Evolutionary conservation across 2,888 invertebrate species (phyloP).

Genomic region (Saturnia japonica): DNA sequence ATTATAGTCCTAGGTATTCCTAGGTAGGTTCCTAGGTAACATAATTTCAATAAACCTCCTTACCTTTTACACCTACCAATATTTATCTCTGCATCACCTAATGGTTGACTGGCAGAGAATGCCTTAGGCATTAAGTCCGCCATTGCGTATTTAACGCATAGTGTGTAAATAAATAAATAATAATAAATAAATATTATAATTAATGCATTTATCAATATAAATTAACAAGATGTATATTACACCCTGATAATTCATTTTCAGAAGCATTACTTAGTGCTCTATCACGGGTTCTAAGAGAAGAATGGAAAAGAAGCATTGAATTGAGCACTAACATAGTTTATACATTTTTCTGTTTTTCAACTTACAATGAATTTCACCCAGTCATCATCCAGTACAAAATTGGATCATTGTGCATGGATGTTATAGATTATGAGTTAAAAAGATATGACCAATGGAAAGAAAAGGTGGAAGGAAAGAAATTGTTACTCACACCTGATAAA

Average conservation of each 20-base stretch:
- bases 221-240: neutral
- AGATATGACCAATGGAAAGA: slow-evolving; percentile 96
- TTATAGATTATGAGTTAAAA: slow-evolving; percentile 96
- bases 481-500: slow-evolving; percentile 71
- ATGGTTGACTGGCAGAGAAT: too few relatives aligned
- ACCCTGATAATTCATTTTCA: slow-evolving; percentile 56
- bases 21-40: too few relatives aligned
- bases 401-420: slow-evolving; percentile 97
- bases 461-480: slow-evolving; percentile 78
- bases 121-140: too few relatives aligned
- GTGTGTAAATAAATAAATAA: too few relatives aligned
- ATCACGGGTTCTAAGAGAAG: slow-evolving; percentile 96
- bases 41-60: too few relatives aligned
- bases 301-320: slow-evolving; percentile 98
- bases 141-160: too few relatives aligned
- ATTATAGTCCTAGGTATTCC: neutral
- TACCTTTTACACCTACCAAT: too few relatives aligned
- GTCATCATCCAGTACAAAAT: slow-evolving; percentile 98
- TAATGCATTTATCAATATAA: neutral
- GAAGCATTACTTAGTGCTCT: slow-evolving; percentile 97
- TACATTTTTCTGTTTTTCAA: slow-evolving; percentile 98
- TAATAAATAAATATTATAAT: too few relatives aligned
- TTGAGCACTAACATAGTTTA: slow-evolving; percentile 97
- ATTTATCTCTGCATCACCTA: too few relatives aligned
- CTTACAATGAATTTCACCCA: slow-evolving; percentile 96